Percentiles rank a stretch among this genome's conserved stretches.
phyloP scores from a whole-genome alignment of 2,888 invertebrate genomes.

The Andrena minutula region DNA sequence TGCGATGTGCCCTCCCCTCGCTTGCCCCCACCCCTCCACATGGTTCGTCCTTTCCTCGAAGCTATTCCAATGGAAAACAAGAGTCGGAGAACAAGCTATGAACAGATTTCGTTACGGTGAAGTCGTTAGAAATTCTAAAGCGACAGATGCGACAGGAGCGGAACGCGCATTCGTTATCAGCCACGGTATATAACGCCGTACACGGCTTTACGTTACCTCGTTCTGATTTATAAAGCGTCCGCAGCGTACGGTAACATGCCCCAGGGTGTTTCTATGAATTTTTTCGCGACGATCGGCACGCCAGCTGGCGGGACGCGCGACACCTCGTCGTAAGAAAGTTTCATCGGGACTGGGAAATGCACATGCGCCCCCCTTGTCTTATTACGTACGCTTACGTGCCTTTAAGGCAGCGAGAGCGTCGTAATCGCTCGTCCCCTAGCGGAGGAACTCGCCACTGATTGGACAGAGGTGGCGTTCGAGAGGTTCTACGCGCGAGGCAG shows the following conservation, averaged over 20 bases:
- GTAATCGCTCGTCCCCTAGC: conserved; percentile 46
- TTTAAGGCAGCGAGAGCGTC: conserved; percentile 45
- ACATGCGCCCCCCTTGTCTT: conserved; percentile 20
- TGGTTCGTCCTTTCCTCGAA: not conserved
- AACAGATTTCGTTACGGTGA: too few species aligned
- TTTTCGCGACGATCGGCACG: not conserved
- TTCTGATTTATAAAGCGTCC: not conserved
- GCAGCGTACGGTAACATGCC: not conserved
- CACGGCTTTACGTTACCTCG: not conserved
- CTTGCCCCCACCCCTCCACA: not conserved
- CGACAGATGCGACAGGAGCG: not conserved
- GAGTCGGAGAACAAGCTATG: not conserved
- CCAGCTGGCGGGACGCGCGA: conserved; percentile 11
- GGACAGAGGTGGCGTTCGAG: conserved; percentile 33
- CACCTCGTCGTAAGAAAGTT: not conserved
- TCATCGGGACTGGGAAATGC: conserved; percentile 36
- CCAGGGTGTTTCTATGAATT: not conserved
- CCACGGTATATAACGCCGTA: not conserved
- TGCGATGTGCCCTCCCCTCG: not conserved
- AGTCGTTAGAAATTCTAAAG: not conserved
- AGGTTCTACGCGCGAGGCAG: conserved; percentile 36
- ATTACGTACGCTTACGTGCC: conserved; percentile 19
- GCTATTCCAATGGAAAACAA: conserved; percentile 8
- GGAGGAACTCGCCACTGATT: conserved; percentile 38
- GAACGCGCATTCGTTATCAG: not conserved